A percentile compares a stretch with the other conserved stretches of the same genome.
These are phyloP conservation scores for Myiotriccus ornatus DNA, from an alignment of 2,797 vertebrate species.

Conservation along the genomic window DNA sequence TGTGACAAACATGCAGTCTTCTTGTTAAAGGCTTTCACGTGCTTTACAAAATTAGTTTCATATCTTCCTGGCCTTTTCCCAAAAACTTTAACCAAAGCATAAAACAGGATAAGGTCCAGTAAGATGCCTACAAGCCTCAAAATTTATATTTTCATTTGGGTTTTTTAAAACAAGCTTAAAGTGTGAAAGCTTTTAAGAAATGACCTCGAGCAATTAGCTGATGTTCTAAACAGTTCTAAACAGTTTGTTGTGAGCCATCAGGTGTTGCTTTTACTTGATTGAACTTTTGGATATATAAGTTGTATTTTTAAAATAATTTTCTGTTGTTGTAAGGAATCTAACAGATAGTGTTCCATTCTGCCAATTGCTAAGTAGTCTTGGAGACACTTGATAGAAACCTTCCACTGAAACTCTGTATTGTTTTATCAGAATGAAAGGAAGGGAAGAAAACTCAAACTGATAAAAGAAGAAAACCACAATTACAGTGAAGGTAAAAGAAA, in stretches of 20 bases:
- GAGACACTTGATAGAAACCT: neutral
- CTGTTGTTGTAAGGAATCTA: neutral
- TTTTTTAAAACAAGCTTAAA: neutral
- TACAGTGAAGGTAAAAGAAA: neutral
- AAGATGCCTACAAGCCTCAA: neutral
- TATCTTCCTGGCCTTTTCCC: neutral
- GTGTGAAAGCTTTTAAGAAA: neutral
- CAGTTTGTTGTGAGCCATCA: neutral
- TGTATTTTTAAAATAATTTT: neutral
- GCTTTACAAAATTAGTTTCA: neutral
- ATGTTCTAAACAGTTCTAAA: neutral
- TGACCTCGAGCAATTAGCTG: neutral
- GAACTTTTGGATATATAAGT: neutral
- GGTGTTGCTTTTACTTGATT: neutral
- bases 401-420: neutral
- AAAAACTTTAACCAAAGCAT: neutral
- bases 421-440: neutral
- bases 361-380: fast-evolving
- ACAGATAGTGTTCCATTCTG: neutral
- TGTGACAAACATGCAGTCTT: neutral
- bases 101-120: neutral
- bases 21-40: neutral
- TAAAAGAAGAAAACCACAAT: neutral
- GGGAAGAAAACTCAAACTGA: neutral
- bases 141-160: neutral